Evolutionary conservation across 2,888 invertebrate genomes (phyloP).

Genomic region (Entomobrya multifasciata): DNA sequence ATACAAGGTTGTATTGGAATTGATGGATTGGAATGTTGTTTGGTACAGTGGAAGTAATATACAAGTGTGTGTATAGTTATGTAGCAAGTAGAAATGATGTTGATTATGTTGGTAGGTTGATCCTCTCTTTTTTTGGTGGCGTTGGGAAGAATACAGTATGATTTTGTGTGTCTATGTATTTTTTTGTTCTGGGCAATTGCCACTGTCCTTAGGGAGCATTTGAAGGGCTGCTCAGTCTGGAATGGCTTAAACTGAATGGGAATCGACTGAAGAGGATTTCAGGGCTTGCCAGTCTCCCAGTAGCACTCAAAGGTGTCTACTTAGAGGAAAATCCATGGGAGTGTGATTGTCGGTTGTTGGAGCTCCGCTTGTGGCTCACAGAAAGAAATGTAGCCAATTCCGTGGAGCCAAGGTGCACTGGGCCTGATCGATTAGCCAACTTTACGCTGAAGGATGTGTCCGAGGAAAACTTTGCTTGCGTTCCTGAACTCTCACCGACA

Average conservation of each 20-base stretch:
- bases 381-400: slow-evolving; percentile 89
- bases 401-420: slow-evolving; percentile 89
- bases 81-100: too few species aligned
- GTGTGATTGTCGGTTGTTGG: slow-evolving; percentile 91
- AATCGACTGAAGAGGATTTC: slow-evolving; percentile 89
- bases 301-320: slow-evolving; percentile 89
- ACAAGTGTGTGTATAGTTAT: background rate
- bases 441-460: slow-evolving; percentile 87
- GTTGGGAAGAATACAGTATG: slow-evolving; percentile 60
- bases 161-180: slow-evolving; percentile 63
- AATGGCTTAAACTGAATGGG: slow-evolving; percentile 91
- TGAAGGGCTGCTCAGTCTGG: slow-evolving; percentile 89
- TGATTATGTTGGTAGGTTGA: background rate
- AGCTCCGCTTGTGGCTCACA: slow-evolving; percentile 89
- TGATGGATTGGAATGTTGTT: background rate
- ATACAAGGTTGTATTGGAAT: background rate
- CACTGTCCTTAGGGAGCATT: slow-evolving; percentile 85
- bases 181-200: slow-evolving; percentile 56
- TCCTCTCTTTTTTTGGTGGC: slow-evolving; percentile 30
- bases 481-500: slow-evolving; percentile 89
- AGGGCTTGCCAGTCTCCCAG: slow-evolving; percentile 88
- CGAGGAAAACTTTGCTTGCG: slow-evolving; percentile 88
- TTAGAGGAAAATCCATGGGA: slow-evolving; percentile 94
- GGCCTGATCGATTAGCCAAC: slow-evolving; percentile 86
- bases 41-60: background rate